Evolutionary conservation across 2,797 vertebrate genomes (phyloP).

Genomic region (Sebastes oblongus): DNA sequence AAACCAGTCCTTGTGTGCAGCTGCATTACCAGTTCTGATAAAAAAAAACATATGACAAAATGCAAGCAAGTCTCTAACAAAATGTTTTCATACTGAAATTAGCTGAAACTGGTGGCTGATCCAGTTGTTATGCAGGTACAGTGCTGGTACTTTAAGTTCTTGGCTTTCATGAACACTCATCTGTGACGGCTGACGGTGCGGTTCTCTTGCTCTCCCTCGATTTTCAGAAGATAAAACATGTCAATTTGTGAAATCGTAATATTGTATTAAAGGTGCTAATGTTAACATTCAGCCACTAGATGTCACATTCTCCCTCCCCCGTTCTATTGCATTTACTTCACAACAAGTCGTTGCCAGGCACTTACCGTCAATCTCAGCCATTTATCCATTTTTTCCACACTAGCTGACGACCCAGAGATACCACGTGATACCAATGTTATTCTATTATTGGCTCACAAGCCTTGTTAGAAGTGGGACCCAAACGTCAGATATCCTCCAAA

Average conservation of each 20-base stretch:
- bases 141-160: neutral
- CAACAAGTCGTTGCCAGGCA: no score
- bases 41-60: neutral
- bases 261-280: neutral
- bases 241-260: neutral
- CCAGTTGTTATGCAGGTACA: neutral
- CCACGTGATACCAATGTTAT: no score
- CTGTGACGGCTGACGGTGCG: neutral
- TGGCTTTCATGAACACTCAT: neutral
- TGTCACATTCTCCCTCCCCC: no score
- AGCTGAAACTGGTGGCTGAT: neutral
- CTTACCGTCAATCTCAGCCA: no score
- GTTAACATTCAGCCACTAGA: no score
- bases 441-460: no score
- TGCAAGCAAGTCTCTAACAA: neutral
- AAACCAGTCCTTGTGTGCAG: neutral
- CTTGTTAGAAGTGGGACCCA: no score
- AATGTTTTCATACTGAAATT: neutral
- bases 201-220: neutral
- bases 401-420: no score
- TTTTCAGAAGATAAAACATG: neutral
- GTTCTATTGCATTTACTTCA: no score
- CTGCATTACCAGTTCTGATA: neutral
- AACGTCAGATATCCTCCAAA: no score
- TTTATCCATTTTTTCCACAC: no score